These are phyloP conservation scores for Caranx melampygus DNA, from an alignment of 2,113 vertebrate species.

Conservation along the genomic window DNA sequence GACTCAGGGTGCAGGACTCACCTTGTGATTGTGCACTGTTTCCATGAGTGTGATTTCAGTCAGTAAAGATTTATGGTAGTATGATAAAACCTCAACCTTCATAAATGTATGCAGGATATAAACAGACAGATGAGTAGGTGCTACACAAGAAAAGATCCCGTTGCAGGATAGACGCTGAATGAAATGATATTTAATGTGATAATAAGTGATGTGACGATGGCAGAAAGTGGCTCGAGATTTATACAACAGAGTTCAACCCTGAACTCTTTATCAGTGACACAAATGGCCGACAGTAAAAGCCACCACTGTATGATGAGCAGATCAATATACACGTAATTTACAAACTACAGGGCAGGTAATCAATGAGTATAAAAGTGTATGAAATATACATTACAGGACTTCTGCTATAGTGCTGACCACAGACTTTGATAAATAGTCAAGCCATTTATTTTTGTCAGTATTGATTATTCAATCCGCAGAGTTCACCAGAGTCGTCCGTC, in stretches of 20 bases:
- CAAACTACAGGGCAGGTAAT: slow-evolving; percentile 76
- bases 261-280: slow-evolving; percentile 67
- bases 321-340: slow-evolving; percentile 79
- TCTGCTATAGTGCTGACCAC: slow-evolving; percentile 37
- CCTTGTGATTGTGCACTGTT: slow-evolving; percentile 6
- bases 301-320: slow-evolving; percentile 60
- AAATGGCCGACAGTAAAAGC: slow-evolving; percentile 60
- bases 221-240: slow-evolving; percentile 23
- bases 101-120: neutral
- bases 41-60: neutral
- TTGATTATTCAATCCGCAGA: slow-evolving; percentile 77
- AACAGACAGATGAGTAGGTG: neutral
- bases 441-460: slow-evolving; percentile 77
- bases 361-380: slow-evolving; percentile 77
- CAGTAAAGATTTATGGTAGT: neutral
- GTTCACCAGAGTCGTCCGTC: slow-evolving; percentile 73
- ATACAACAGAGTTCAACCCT: slow-evolving; percentile 36
- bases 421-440: slow-evolving; percentile 69
- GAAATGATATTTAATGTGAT: neutral
- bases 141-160: neutral
- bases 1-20: slow-evolving; percentile 31
- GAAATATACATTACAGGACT: slow-evolving; percentile 75
- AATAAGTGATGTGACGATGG: neutral
- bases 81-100: neutral
- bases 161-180: neutral